A percentile compares a stretch with the other conserved stretches of the same genome.
Conservation (phyloP, 1,140 invertebrate genomes). For the Heliconius himera region DNA sequence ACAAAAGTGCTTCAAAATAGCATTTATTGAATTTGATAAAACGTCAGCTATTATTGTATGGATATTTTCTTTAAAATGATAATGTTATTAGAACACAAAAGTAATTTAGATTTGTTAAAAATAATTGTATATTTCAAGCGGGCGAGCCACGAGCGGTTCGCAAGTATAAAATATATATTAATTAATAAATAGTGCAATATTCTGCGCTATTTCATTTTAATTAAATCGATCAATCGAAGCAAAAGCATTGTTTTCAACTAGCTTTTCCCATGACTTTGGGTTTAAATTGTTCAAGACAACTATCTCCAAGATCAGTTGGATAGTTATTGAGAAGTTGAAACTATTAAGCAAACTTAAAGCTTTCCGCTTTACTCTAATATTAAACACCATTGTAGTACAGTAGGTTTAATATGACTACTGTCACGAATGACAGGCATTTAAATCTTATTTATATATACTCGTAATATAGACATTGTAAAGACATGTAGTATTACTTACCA, state of each 20-base stretch:
- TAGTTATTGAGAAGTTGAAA: constrained; percentile 14
- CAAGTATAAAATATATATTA: too few species aligned
- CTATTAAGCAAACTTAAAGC: constrained; percentile 11
- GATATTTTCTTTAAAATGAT: too few species aligned
- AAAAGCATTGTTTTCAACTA: constrained; percentile 11
- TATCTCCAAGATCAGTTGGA: background rate
- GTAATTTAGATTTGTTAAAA: too few species aligned
- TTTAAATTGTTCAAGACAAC: constrained; percentile 3
- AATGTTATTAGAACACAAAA: too few species aligned
- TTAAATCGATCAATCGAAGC: constrained; percentile 6
- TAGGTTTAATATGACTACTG: background rate
- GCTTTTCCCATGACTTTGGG: constrained; percentile 12
- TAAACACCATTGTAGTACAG: background rate
- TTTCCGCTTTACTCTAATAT: constrained; percentile 4
- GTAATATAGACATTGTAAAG: too few species aligned
- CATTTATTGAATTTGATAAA: too few species aligned
- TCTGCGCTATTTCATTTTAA: background rate
- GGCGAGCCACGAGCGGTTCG: too few species aligned
- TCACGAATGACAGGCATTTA: background rate
- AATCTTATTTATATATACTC: too few species aligned
- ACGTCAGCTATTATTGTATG: too few species aligned
- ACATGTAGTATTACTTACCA: too few species aligned
- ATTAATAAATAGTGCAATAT: background rate
- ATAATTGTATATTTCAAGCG: too few species aligned
- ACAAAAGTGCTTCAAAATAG: too few species aligned